A percentile compares a stretch with the other conserved stretches of the same genome.
These are phyloP conservation scores for Decapterus maruadsi DNA, from an alignment of 2,797 vertebrate genomes.

Conservation along the genomic window DNA sequence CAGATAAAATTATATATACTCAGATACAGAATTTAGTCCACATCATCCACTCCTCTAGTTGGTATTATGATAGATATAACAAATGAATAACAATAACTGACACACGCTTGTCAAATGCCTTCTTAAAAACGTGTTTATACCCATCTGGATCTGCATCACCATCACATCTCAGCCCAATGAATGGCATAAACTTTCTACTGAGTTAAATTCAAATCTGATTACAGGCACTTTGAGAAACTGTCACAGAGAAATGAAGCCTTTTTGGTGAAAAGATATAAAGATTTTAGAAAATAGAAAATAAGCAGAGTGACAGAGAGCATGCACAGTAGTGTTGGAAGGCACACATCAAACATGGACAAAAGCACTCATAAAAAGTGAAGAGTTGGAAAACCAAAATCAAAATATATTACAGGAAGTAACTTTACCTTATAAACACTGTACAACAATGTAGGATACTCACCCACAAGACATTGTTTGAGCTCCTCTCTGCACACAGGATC, in stretches of 20 bases:
- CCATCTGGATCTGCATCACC: not conserved
- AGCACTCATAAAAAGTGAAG: not conserved
- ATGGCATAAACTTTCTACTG: too few relatives aligned
- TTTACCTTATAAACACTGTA: not conserved
- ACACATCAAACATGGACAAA: not conserved
- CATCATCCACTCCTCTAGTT: too few relatives aligned
- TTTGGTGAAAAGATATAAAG: not conserved
- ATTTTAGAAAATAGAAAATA: not conserved
- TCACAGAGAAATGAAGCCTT: not conserved
- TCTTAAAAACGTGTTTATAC: not conserved
- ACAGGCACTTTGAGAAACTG: too few relatives aligned
- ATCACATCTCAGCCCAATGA: not conserved
- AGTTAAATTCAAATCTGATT: not conserved
- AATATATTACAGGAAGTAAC: not conserved
- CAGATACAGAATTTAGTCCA: too few relatives aligned
- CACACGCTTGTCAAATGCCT: not conserved
- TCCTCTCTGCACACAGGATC: conserved; percentile 8
- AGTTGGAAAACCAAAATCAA: not conserved
- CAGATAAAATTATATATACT: too few relatives aligned
- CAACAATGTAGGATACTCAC: conserved; percentile 58
- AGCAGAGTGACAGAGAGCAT: not conserved
- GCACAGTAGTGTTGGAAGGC: not conserved
- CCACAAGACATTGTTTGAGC: conserved; percentile 52
- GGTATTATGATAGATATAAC: too few relatives aligned
- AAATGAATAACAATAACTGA: too few relatives aligned